Base-by-base conservation (phyloP, 1,140 invertebrate genomes). In the Rhynchophorus ferrugineus region DNA sequence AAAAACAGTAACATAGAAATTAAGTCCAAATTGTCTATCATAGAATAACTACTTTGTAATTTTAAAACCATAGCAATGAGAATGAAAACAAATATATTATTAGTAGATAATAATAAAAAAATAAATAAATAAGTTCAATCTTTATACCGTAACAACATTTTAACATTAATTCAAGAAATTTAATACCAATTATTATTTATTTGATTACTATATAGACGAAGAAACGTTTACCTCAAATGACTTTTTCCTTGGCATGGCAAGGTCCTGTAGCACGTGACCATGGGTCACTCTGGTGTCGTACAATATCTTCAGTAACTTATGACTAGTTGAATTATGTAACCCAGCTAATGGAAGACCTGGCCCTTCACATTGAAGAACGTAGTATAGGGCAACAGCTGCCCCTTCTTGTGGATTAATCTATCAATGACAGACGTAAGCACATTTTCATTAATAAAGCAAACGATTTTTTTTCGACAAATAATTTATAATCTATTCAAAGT, bases 301-400 rank as follows among this genome's bases (percentile, higher is more conserved):
- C 49, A 90, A 71, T 49, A 85, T 75, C 65, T 81, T 78, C 18
- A 84, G 73, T 66, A 87, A 74, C 65, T 80, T 81, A 69, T 88
- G 83, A 16, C 78, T 81, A 58, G 72, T 75, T 49, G 79, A 78
- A 48, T 78, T 77, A 69, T 90, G 87, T 44, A 87, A 76, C n/a
- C 78, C 83, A 11, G 84, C 85, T 46, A 89, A 74, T 42, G 86
- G 86, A 44, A 87, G 75, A 49, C 85, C 84, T 16, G 85, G 86
- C 14, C 86, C 86, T 62, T 84, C 80, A 66, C 87, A 90, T 63
- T 86, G 77, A 44, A 90, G 74, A 17, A 87, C 83, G 61, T 89
- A 89, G 69, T 83, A 82, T 50, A 80, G 76, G 52, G 79, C 75
- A 55, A 76, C 75, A 13, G 61, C 56, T 36, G 16, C 60, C 57